A percentile compares a stretch with the other conserved stretches of the same genome.
Conservation (phyloP, 2,113 vertebrate species). For the Scytalopus superciliaris region DNA sequence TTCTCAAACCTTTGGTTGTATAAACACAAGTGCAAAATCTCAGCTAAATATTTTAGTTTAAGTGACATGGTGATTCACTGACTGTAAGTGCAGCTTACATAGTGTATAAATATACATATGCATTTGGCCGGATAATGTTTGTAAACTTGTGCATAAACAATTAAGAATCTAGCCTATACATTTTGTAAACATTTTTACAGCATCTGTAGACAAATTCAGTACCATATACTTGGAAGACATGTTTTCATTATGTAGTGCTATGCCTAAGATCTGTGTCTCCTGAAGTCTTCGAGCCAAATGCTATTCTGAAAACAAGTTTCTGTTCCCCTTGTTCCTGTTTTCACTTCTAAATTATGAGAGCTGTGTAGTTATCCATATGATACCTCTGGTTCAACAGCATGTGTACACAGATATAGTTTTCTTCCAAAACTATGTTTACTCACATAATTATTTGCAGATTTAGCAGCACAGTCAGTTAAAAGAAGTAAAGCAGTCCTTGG, state of each 20-base stretch:
- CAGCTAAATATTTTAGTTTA: background rate
- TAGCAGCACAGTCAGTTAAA: background rate
- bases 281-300: background rate
- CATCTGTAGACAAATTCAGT: background rate
- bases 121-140: background rate
- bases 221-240: background rate
- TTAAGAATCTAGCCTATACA: background rate
- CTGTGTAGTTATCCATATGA: background rate
- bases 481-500: background rate
- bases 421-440: background rate
- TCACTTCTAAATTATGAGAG: background rate
- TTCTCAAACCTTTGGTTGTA: background rate
- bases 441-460: background rate
- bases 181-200: background rate
- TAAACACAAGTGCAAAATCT: background rate
- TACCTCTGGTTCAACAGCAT: background rate
- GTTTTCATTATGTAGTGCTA: background rate
- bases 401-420: background rate
- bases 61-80: background rate
- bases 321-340: background rate
- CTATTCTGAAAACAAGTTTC: background rate
- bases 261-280: background rate
- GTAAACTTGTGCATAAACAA: background rate
- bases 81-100: background rate
- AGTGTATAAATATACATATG: background rate